These are phyloP conservation scores for Distichodus sexfasciatus DNA, from an alignment of 2,797 vertebrate species.

Conservation along the genomic window DNA sequence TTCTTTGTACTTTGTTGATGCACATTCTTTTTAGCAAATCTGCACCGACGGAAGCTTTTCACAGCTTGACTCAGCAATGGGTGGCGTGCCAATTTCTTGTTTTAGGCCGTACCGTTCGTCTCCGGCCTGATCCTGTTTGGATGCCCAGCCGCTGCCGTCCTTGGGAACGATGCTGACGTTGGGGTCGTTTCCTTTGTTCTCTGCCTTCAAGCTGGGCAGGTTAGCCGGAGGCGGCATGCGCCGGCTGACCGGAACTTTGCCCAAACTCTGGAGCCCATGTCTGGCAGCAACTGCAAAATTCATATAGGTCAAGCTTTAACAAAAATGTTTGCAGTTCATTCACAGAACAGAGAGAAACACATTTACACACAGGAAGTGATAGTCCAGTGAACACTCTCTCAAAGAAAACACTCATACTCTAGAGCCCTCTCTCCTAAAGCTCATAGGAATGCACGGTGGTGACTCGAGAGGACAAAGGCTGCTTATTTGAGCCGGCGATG, in stretches of 20 bases:
- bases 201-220: slow-evolving; percentile 96
- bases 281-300: slow-evolving; percentile 85
- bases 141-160: slow-evolving; percentile 97
- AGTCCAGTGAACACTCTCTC: background rate
- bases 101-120: slow-evolving; percentile 85
- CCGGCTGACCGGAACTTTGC: slow-evolving; percentile 94
- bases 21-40: background rate
- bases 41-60: background rate
- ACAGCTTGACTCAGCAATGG: background rate
- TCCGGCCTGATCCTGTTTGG: slow-evolving; percentile 85
- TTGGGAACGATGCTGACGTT: slow-evolving; percentile 98
- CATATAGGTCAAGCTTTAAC: background rate
- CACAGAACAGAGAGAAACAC: background rate
- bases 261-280: slow-evolving; percentile 99
- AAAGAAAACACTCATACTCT: background rate
- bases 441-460: slow-evolving; percentile 20
- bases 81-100: too few species aligned
- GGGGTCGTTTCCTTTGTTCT: slow-evolving; percentile 99
- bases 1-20: too few species aligned
- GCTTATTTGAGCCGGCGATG: slow-evolving; percentile 32
- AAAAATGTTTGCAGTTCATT: background rate
- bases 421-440: background rate
- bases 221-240: slow-evolving; percentile 99
- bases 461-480: slow-evolving; percentile 34
- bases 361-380: background rate